These are phyloP conservation scores for Cheracebus regulus DNA, from an alignment of 2,797 vertebrate genomes.

Conservation along the genomic window DNA sequence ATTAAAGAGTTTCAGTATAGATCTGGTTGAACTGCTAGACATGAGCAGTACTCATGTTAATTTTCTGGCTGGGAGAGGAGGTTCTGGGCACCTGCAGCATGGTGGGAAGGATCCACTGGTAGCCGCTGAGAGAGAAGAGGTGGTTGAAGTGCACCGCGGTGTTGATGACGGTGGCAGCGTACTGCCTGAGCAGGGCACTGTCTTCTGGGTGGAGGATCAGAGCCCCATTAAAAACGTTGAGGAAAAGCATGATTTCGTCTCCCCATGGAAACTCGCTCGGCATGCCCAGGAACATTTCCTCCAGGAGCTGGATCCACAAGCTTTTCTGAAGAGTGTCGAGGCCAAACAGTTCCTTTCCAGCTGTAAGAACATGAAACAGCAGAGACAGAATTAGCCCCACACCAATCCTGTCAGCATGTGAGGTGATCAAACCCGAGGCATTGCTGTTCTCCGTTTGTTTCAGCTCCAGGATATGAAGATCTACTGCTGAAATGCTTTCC, in stretches of 20 bases:
- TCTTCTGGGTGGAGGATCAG: constrained; percentile 97
- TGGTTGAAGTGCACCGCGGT: constrained; percentile 99
- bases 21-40: background rate
- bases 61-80: background rate
- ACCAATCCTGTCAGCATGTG: rapidly evolving
- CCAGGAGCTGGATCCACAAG: constrained; percentile 98
- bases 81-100: constrained; percentile 93
- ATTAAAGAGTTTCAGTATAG: background rate
- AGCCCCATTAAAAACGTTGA: constrained; percentile 97
- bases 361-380: constrained; percentile 56
- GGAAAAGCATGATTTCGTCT: constrained; percentile 99
- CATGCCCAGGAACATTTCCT: constrained; percentile 99
- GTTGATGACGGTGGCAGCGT: constrained; percentile 97
- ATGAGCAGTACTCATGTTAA: background rate
- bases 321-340: constrained; percentile 98
- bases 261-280: constrained; percentile 99
- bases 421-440: rapidly evolving
- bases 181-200: constrained; percentile 96
- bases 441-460: background rate
- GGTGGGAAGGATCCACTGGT: constrained; percentile 99
- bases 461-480: background rate
- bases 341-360: constrained; percentile 97
- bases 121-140: constrained; percentile 98
- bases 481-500: background rate
- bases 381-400: constrained; percentile 38